Percentiles rank a stretch among this genome's conserved stretches.
These are phyloP conservation scores for Echinops telfairi DNA, from an alignment of 2,113 vertebrate species.

Conservation along the genomic window DNA sequence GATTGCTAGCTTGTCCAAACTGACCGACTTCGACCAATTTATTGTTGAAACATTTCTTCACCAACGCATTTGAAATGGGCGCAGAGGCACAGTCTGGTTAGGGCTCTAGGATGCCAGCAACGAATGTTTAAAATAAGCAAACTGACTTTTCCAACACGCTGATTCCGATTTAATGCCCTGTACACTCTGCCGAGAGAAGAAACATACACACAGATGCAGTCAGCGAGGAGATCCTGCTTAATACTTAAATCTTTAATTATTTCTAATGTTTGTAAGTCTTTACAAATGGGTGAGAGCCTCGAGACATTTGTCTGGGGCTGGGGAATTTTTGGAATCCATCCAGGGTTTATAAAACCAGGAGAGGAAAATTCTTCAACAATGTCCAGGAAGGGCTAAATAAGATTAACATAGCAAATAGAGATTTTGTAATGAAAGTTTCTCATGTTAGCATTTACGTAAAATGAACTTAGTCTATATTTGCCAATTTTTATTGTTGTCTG, in stretches of 20 bases:
- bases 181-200: background rate
- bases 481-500: background rate
- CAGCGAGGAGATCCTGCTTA: background rate
- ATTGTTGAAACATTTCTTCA: background rate
- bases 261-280: slow-evolving; percentile 60
- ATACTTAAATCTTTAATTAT: slow-evolving; percentile 35
- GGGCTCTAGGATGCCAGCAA: background rate
- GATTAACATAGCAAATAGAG: slow-evolving; percentile 54
- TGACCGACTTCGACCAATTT: too few species aligned
- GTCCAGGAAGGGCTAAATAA: slow-evolving; percentile 40
- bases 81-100: background rate
- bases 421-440: slow-evolving; percentile 54
- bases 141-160: slow-evolving; percentile 21
- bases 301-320: slow-evolving; percentile 69
- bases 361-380: slow-evolving; percentile 55
- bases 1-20: background rate
- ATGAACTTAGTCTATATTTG: background rate
- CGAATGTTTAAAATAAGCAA: slow-evolving; percentile 25
- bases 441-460: slow-evolving; percentile 42
- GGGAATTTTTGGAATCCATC: slow-evolving; percentile 50
- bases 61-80: background rate
- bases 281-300: slow-evolving; percentile 49
- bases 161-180: slow-evolving; percentile 7
- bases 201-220: background rate
- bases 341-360: slow-evolving; percentile 57